These are phyloP conservation scores for Romanogobio albipinnatus DNA, from an alignment of 2,113 vertebrate species.

Conservation along the genomic window DNA sequence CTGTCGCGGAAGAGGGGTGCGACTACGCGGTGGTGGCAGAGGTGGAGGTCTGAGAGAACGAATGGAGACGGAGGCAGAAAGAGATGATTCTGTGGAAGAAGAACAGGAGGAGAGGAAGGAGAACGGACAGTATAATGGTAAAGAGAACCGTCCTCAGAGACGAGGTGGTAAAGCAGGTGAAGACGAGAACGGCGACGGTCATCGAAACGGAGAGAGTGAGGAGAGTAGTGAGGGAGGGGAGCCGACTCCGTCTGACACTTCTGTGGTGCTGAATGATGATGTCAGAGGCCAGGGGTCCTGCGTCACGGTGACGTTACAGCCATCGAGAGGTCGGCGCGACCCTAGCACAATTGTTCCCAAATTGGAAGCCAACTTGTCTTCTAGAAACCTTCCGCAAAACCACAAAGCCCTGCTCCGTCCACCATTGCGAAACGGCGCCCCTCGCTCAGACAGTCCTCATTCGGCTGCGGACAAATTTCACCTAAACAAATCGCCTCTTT, in stretches of 20 bases:
- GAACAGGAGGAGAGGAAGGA: slow-evolving; percentile 60
- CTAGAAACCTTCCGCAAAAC: slow-evolving; percentile 60
- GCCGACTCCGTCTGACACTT: slow-evolving; percentile 55
- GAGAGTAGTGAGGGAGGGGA: slow-evolving; percentile 55
- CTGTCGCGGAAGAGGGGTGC: slow-evolving; percentile 68
- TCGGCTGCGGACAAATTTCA: slow-evolving; percentile 50
- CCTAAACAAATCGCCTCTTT: slow-evolving; percentile 16
- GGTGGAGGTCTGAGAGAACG: slow-evolving; percentile 64
- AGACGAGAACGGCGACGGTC: slow-evolving; percentile 58
- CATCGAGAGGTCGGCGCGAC: slow-evolving; percentile 82
- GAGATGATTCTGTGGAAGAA: slow-evolving; percentile 57
- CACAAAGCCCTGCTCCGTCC: slow-evolving; percentile 80
- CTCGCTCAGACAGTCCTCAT: slow-evolving; percentile 56
- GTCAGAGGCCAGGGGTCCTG: slow-evolving; percentile 72
- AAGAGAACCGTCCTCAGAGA: slow-evolving; percentile 74
- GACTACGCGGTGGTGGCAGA: slow-evolving; percentile 68
- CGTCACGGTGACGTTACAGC: slow-evolving; percentile 92
- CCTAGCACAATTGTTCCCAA: slow-evolving; percentile 94
- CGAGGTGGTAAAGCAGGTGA: slow-evolving; percentile 58
- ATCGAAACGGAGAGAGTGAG: slow-evolving; percentile 64
- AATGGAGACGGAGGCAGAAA: slow-evolving; percentile 57
- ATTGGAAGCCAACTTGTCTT: slow-evolving; percentile 90
- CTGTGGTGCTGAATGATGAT: slow-evolving; percentile 53
- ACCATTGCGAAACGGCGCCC: slow-evolving; percentile 78
- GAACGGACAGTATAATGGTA: slow-evolving; percentile 63